Percentiles rank a stretch among this genome's conserved stretches.
These are phyloP conservation scores for Heliconius charithonia DNA, from an alignment of 2,888 invertebrate species.

Conservation along the genomic window DNA sequence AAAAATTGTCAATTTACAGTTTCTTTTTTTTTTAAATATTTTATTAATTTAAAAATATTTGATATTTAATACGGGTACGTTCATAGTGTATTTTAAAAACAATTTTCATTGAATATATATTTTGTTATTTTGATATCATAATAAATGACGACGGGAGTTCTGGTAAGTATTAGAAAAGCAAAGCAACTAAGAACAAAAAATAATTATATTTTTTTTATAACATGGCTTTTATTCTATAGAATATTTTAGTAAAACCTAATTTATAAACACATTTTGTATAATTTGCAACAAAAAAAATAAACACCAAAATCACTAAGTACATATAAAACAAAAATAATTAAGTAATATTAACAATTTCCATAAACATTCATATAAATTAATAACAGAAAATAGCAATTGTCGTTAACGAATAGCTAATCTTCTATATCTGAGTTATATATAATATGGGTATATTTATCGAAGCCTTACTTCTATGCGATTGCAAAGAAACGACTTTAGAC, in stretches of 20 bases:
- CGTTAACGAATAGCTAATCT: slow-evolving; percentile 46
- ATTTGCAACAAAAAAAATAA: too few species aligned
- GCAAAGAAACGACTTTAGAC: slow-evolving; percentile 80
- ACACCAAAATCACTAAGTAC: too few species aligned
- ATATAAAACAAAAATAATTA: background rate
- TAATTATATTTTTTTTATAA: background rate
- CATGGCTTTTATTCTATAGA: background rate
- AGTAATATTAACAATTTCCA: background rate
- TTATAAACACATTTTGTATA: too few species aligned
- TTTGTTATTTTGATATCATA: background rate
- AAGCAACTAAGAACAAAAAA: background rate
- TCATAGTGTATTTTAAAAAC: background rate
- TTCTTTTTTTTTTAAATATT: too few species aligned
- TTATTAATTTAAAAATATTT: too few species aligned
- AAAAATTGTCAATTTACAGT: too few species aligned
- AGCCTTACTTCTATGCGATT: slow-evolving; percentile 76
- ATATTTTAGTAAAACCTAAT: too few species aligned
- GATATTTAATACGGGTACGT: too few species aligned
- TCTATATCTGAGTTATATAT: slow-evolving; percentile 61
- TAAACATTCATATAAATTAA: slow-evolving; percentile 31
- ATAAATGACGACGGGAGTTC: background rate
- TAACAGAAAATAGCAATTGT: slow-evolving; percentile 44
- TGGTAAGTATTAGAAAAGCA: background rate
- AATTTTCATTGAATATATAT: background rate
- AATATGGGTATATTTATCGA: slow-evolving; percentile 76